Base-by-base conservation (phyloP, 2,888 invertebrate species). In the Andrena bicolor region DNA sequence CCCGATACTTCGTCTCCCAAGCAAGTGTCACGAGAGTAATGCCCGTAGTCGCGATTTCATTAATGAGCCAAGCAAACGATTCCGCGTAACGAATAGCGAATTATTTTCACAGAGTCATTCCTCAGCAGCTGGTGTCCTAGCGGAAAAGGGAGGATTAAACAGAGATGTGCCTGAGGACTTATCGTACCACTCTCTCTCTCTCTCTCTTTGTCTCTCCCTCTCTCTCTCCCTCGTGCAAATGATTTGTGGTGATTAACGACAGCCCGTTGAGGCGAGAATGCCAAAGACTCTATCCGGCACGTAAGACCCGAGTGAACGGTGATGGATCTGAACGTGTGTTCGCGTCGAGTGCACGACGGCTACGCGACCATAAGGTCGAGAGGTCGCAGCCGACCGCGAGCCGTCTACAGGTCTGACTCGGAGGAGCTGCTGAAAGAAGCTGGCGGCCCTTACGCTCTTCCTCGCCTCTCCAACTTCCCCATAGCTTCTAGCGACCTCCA, bases 351-450 rank as follows among this genome's bases (percentile, higher is more conserved):
- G 70, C 96, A 97, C 94, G 98, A 98, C 94, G 98, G 98, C 75
- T 98, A 97, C 94, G 98, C 98, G 70, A 98, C 98, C n/a, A 97
- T 98, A 88, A 95, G 97, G 79, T 95, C 96, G 16, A 96, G 95
- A 32, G 95, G 94, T 30, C 94, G 95, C 3, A 91, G 82, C 75
- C 84, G 93, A 65, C 92, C 92, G 0, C 89, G 92, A 26, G 90
- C 92, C 8, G 86, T 93, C n/a, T 93, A 92, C 79, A 86, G 92
- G 74, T 92, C 92, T 8, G 92, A 92, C 75, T 92, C 92, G 2
- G 91, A 93, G 66, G 92, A 92, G 68, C 74, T 91, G 10, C 79
- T 92, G 10, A 91, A 93, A 64, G 91, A 92, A n/a, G 73, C 89
- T 4, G 90, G 82, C 10, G 92, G 90, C 26, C 90, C 92, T 10